Conservation (phyloP, 2,797 vertebrate species). For the Uromys caudimaculatus region DNA sequence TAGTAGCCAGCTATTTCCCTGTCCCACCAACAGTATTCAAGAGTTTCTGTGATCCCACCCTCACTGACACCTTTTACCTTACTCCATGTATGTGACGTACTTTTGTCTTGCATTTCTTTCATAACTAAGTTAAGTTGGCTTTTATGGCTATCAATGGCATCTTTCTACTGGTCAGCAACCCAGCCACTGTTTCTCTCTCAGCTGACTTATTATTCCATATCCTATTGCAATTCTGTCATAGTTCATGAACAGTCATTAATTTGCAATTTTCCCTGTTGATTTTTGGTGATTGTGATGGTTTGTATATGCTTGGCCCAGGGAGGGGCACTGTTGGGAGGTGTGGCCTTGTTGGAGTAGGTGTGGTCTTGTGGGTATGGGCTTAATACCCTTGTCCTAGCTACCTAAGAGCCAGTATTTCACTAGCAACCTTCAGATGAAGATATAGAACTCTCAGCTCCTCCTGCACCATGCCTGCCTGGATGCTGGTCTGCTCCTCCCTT, state of each 20-base stretch:
- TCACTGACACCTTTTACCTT: background rate
- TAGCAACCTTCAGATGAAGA: too few relatives aligned
- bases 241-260: background rate
- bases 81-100: background rate
- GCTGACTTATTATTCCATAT: background rate
- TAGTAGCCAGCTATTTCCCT: too few relatives aligned
- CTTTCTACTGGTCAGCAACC: background rate
- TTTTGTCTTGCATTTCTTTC: background rate
- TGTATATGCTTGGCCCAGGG: too few relatives aligned
- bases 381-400: too few relatives aligned
- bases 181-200: slow-evolving; percentile 11
- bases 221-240: background rate
- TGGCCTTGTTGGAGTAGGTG: too few relatives aligned
- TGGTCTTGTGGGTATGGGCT: too few relatives aligned
- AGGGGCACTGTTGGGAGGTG: too few relatives aligned
- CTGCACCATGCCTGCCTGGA: too few relatives aligned
- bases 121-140: background rate
- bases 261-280: background rate
- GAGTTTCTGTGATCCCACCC: background rate
- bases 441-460: too few relatives aligned
- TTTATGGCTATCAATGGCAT: background rate
- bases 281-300: background rate
- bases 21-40: background rate
- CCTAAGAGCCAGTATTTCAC: too few relatives aligned
- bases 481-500: too few relatives aligned